Base-by-base conservation (phyloP, 2,888 invertebrate species). In the Spisula subtruncata region DNA sequence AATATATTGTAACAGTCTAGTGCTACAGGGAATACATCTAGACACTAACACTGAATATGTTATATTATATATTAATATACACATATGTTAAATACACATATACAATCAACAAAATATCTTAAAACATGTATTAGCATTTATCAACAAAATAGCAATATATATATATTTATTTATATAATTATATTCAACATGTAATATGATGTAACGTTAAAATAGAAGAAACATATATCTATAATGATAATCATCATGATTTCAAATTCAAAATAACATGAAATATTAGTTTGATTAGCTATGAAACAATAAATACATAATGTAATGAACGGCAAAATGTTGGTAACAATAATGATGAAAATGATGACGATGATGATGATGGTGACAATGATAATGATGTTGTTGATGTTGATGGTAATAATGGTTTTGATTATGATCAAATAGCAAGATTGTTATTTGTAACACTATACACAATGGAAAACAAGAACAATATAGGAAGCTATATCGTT, bases 61-160 rank as follows among this genome's bases (percentile, higher is more conserved):
- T 25, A 25, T 66, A 66, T 66, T 75, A 75, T 35, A 75, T 75
- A 32, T 75, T 41, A 35, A 16, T 32, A 35, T 35, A 75, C 75
- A 75, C 18, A 75, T 75, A 60, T 60, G 25, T 25, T 60, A 75
- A 75, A 32, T 35, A 75, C 75, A 75, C 35, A 75, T 75, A 75
- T 32, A 75, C 35, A 75, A 75, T 75, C 75, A 75, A 75, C 16
- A 75, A 75, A 75, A 75, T 75, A 75, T 75, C 35, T 32, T 75
- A 32, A n/a, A 75, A 35, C 75, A 75, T 75, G 32, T 16, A 35
- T 75, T 35, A 75, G 32, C 29, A 75, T 75, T 75, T 35, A 75
- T 75, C 35, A 75, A 35, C 10, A 75, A 18, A 8, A 35, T 35
- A 32, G 18, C 35, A 75, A 75, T 75, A 18, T 35, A n/a, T n/a